Evolutionary conservation across 1,140 invertebrate genomes (phyloP).

Genomic region (Philotrypesis tridentata): DNA sequence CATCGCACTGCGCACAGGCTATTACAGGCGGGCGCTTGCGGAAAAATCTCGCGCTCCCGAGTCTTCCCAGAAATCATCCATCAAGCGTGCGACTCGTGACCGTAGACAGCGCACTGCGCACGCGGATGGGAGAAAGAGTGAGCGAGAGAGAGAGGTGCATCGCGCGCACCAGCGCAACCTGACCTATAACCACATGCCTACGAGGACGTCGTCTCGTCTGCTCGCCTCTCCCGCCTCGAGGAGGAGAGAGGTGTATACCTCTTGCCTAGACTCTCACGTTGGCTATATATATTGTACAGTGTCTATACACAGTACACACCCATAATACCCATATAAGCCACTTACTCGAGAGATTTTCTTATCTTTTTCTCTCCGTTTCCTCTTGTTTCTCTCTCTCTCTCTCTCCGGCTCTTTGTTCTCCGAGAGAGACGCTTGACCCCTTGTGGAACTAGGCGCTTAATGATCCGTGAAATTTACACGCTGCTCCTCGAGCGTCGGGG

Average conservation of each 20-base stretch:
- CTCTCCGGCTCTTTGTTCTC: neutral
- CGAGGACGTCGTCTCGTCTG: neutral
- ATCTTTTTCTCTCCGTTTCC: neutral
- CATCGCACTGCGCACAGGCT: neutral
- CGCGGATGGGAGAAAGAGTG: neutral
- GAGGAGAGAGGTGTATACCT: neutral
- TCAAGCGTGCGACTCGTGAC: slow-evolving; percentile 7
- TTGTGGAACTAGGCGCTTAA: neutral
- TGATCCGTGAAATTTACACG: neutral
- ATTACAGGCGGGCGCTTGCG: neutral
- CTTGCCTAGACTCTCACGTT: neutral
- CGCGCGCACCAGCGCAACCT: neutral
- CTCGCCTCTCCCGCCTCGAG: neutral
- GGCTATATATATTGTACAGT: too few relatives aligned
- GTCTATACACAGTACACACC: too few relatives aligned
- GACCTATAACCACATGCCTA: slow-evolving; percentile 28
- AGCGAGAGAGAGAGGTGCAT: neutral
- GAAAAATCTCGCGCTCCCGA: neutral
- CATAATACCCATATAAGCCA: neutral
- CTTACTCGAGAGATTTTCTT: neutral
- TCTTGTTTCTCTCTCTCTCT: neutral
- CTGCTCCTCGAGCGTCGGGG: neutral
- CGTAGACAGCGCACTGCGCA: too few relatives aligned
- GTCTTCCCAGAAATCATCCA: neutral
- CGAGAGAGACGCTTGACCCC: neutral